A percentile compares a stretch with the other conserved stretches of the same genome.
These are phyloP conservation scores for Tenualosa ilisha DNA, from an alignment of 2,797 vertebrate species.

Conservation along the genomic window DNA sequence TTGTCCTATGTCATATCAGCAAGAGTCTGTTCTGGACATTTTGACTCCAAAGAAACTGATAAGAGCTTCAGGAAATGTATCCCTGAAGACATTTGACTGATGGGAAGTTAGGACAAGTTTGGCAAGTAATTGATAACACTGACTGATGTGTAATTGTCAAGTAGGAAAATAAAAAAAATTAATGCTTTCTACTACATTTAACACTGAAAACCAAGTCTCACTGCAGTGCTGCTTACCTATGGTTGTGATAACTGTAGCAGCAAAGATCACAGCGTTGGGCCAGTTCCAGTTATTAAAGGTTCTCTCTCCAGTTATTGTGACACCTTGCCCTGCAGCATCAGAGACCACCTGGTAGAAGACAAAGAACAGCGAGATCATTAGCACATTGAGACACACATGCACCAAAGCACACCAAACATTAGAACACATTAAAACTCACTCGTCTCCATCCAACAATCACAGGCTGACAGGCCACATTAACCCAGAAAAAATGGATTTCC, in stretches of 20 bases:
- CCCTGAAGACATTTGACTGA: too few species aligned
- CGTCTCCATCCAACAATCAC: too few species aligned
- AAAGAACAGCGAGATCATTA: background rate
- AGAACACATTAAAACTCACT: too few species aligned
- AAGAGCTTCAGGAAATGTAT: constrained; percentile 26
- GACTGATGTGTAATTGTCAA: too few species aligned
- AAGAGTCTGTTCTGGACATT: constrained; percentile 25
- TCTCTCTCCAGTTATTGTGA: constrained; percentile 91
- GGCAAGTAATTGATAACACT: constrained; percentile 24
- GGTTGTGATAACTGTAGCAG: constrained; percentile 97
- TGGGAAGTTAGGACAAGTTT: too few species aligned
- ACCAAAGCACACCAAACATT: too few species aligned
- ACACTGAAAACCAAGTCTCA: background rate
- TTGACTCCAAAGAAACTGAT: constrained; percentile 30
- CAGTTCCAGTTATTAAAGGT: constrained; percentile 99
- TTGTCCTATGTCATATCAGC: constrained; percentile 34
- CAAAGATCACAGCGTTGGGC: constrained; percentile 98
- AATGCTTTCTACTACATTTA: too few species aligned
- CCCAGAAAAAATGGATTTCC: too few species aligned
- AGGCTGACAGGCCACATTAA: too few species aligned
- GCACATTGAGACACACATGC: too few species aligned
- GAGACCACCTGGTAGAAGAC: constrained; percentile 81
- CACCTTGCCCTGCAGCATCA: constrained; percentile 88
- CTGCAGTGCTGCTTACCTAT: constrained; percentile 76
- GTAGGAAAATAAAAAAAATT: too few species aligned